Evolutionary conservation across 2,113 vertebrate genomes (phyloP), one percentile per base, ranked within the genome.

Genomic region (Reinhardtius hippoglossoides): DNA sequence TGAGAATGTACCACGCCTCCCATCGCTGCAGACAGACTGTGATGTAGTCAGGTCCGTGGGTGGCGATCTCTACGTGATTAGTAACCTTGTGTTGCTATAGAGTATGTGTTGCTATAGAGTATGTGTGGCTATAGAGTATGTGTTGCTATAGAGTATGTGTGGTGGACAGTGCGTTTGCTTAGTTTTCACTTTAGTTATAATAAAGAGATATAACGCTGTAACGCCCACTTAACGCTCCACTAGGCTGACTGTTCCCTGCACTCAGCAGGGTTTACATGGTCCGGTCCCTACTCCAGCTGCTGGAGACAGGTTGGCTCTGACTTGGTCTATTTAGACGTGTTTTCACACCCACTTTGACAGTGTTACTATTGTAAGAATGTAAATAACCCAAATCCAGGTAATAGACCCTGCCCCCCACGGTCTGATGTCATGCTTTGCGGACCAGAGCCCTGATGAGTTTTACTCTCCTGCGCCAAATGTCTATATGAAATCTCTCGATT

Each of bases 211-310:
- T 18, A 10, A 50, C 46, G 46, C 46, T 50, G 18, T 9, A 50
- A 50, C 5, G 46, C 6, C 46, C 5, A 15, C 6, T 6, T 18
- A 50, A 50, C 12, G 12, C 40, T 12, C 40, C 2, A 2, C 15
- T 48, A 20, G 20, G 1, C 1, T 54, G 18, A 20, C 50, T 0
- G 18, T 54, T 31, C 20, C 40, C 0, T 8, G 31, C 7, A 31
- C 31, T 31, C 31, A 31, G 31, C 50, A 8, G 50, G 24, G n/a
- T 23, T 57, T 57, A 55, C 35, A 15, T 52, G 64, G 65, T 67
- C 68, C 76, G 74, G 55, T 56, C 57, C 70, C 42, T 74, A 42
- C 80, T 77, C 62, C 2, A 46, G 54, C 48, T 59, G 15, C 21
- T 16, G 10, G 44, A 40, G 31, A 57, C 24, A 37, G 40, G 44